A percentile compares a stretch with the other conserved stretches of the same genome.
Conservation (phyloP, 2,888 invertebrate species). For the Apotomis capreana region DNA sequence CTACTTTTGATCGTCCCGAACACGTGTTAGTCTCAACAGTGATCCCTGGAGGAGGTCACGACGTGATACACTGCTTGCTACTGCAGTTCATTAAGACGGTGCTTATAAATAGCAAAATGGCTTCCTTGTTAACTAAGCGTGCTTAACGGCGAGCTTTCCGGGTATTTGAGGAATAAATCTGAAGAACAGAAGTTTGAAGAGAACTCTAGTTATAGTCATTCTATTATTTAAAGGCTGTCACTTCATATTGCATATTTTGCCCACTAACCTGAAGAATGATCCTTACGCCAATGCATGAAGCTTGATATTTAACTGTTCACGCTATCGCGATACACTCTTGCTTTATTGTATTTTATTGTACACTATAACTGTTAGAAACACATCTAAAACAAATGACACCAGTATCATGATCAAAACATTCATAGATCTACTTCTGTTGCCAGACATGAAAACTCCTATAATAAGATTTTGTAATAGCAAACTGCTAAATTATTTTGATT, state of each 20-base stretch:
- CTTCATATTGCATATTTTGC: neutral
- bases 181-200: neutral
- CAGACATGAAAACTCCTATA: too few species aligned
- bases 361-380: too few species aligned
- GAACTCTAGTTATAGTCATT: neutral
- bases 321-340: too few species aligned
- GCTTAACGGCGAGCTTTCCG: slow-evolving; percentile 17
- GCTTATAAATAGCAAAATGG: slow-evolving; percentile 40
- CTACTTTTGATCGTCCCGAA: slow-evolving; percentile 74
- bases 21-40: slow-evolving; percentile 75
- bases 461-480: too few species aligned
- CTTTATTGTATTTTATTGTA: too few species aligned
- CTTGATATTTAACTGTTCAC: too few species aligned
- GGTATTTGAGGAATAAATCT: slow-evolving; percentile 1
- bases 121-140: slow-evolving; percentile 25
- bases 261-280: neutral
- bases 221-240: neutral
- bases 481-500: too few species aligned
- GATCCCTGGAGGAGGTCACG: slow-evolving; percentile 66
- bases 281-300: neutral
- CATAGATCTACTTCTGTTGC: too few species aligned
- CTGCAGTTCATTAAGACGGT: slow-evolving; percentile 61
- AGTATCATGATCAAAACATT: too few species aligned
- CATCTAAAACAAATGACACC: too few species aligned
- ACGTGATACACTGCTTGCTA: slow-evolving; percentile 67